Evolutionary conservation across 2,113 vertebrate species (phyloP), one percentile per base, ranked within the genome.

Genomic region (Rhipidura dahli): DNA sequence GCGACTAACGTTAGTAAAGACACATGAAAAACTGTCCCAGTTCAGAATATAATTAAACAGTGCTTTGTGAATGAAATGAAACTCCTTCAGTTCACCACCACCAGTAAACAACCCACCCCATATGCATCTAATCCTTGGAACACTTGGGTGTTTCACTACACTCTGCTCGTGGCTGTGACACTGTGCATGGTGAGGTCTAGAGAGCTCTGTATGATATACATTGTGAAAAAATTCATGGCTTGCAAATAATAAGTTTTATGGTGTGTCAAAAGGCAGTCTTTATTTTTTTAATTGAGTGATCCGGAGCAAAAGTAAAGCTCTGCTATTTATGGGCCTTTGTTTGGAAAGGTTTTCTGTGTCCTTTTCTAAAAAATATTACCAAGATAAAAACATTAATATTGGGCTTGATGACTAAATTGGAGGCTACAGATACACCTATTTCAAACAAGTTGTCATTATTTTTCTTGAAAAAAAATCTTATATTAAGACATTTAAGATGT

Each of bases 131-230:
- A 4, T 40, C 40, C 37, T 56, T 78, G 35, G 60, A 70, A 85
- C 42, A 56, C 23, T 8, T 44, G 9, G 3, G 8, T 56, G 30
- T 9, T 33, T n/a, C 37, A 24, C 6, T 10, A 5, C 16, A 2
- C 23, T 47, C 56, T 63, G 51, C 28, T 37, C 1, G 1, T 42
- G 23, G 9, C 17, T 39, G 30, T 60, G 56, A 22, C 1, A 1
- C 26, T 78, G n/a, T 47, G 15, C 6, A 10, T 13, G 35, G 10
- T 1, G 4, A 56, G 53, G 27, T 51, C 33, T 35, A 4, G 11
- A 56, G 33, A 19, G 33, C 16, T 86, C 35, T 4, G 2, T 12
- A 8, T 7, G 3, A 37, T 1, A 1, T 15, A 50, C 2, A 1
- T 12, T 40, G 18, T 73, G 37, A 60, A 72, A 61, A 33, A 10